Base-by-base conservation (phyloP, 2,888 invertebrate species). In the Helicoverpa assulta region DNA sequence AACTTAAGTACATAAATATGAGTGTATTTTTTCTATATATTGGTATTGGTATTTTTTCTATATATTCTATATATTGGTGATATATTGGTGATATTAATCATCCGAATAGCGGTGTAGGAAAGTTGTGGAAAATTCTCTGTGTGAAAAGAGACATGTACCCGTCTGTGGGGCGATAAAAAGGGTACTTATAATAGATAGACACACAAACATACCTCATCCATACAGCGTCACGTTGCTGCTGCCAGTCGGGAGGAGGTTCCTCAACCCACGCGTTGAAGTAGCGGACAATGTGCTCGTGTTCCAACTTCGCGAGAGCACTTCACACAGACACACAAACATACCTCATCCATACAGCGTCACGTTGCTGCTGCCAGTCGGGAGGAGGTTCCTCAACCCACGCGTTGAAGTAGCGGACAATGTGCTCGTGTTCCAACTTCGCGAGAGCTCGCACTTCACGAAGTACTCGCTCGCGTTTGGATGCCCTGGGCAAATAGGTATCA, bases 201-300 rank as follows among this genome's bases (percentile, higher is more conserved):
- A n/a, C n/a, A 53, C 10, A 26, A 47, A 6, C 29, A 1, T 80
- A 96, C 96, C 93, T 91, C 83, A 96, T 92, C 96, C 96, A 97
- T 6, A 96, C 90, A 29, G 96, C 96, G 92, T 99, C 99, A 56
- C 97, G 96, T 37, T 96, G 96, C 85, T 98, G 97, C 91, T 98
- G 98, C 99, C 99, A 99, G 8, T 97, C 97, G 10, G 96, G 95
- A 3, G 99, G 99, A 10, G 99, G 99, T 70, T 97, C 97, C 92
- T 99, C 99, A 0, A 99, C 96, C 99, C 99, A 99, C 0, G 99
- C 98, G 95, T 99, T 98, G 92, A 98, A 98, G 93, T 99, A 99
- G 1, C 99, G 96, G 62, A 99, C 99, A 82, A 99, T 99, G 90
- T 99, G 98, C 55, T 97, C 97, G 94, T 99, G 99, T 78, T 99